Base-by-base conservation (phyloP, 2,797 vertebrate species). In the Gallinago stenura region DNA sequence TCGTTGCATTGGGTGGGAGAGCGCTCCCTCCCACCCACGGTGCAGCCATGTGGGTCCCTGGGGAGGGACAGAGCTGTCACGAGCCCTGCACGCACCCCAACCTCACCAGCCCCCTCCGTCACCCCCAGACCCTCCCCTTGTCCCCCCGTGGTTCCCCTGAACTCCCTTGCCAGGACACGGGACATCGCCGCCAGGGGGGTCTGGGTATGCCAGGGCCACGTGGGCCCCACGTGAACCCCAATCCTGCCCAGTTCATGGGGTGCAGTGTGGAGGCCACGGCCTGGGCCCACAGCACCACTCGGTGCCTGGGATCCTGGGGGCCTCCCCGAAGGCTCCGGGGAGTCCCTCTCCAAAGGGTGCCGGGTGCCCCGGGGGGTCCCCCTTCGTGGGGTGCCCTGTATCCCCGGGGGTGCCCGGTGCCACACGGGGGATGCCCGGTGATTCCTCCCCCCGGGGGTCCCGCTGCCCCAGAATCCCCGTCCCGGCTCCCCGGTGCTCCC, bases 1-100 rank as follows among this genome's bases (percentile, higher is more conserved):
- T n/a, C 6, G 9, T n/a, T 43, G 78, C 14, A 4, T 24, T 35
- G 65, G 35, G 69, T 41, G 62, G 57, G 37, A 37, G 35, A 24
- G 41, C 1, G 22, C 71, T 43, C 66, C 45, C 54, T 43, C 73
- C 45, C 54, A 33, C 30, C 30, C 53, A 1, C 1, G 19, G 26
- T 17, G 33, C 57, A 17, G 66, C 57, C 15, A 2, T 2, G 19
- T 1, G 60, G 53, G 54, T 83, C 62, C 71, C 41, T 1, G 28
- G 51, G 72, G 30, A 45, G 72, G 57, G n/a, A 24, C 51, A 2
- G 35, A 35, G 37, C 43, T 22, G 39, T 19, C 22, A 6, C 0
- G 2, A 54, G n/a, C 7, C 7, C 50, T 6, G 10, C 8, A 4
- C 1, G 8, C 4, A 4, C 43, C 76, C 37, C 11, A 8, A 61